Evolutionary conservation across 1,140 invertebrate species (phyloP), one percentile per base, ranked within the genome.

Genomic region (Drosophila kohkoa): DNA sequence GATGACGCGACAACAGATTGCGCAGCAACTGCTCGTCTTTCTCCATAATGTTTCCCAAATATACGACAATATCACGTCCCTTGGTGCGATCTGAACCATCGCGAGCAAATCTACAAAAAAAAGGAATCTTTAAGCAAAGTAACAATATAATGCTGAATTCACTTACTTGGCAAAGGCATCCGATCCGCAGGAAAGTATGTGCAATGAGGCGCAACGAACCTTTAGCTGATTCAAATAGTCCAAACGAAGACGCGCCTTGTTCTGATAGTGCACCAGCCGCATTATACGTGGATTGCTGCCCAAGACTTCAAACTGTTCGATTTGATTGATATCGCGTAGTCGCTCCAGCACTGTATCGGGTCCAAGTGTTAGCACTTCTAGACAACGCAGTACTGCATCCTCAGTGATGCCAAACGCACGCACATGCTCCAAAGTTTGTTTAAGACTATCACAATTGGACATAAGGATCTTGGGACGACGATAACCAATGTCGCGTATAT

Each of bases 101-200:
- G n/a, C 83, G 92, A 0, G 94, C 93, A 72, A 94, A 94, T 71
- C 94, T 94, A 43, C 5, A 85, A 89, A 16, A 38, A n/a, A 16
- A 43, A 20, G 1, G 11, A 25, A 41, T 48, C 5, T 16, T 48
- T 2, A 48, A 6, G 5, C 7, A 16, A 48, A 8, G 20, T 8
- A 16, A 1, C 46, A 16, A 25, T 20, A 55, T 63, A 30, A 51
- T 35, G 41, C 2, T 3, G 0, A 11, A 6, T 49, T 5, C 13
- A 94, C 92, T 89, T 60, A 94, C 93, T 93, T 93, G 30, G 94
- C 93, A 90, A 95, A 95, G 2, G 93, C 90, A 75, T 94, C 93
- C 0, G 80, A 92, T 2, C 93, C 93, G 3, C 93, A 89, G 0
- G 94, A 93, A 16, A 95, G 86, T 72, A 94, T 93, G 57, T 95